Evolutionary conservation across 2,797 vertebrate genomes (phyloP).

Genomic region (Basileuterus tristriatus): DNA sequence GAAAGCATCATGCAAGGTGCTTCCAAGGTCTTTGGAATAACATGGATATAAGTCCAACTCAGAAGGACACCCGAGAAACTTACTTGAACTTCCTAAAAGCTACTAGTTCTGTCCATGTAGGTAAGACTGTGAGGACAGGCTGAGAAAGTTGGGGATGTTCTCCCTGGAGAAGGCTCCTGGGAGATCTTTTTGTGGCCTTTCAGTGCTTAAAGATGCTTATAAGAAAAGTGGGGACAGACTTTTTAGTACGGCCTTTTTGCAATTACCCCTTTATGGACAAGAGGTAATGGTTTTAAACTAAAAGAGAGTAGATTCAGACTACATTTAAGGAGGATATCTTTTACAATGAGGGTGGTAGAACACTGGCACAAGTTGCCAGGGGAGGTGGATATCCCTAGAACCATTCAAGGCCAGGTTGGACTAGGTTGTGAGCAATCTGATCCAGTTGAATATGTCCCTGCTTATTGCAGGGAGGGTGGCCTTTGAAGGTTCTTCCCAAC

Average conservation of each 20-base stretch:
- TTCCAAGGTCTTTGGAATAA: not conserved
- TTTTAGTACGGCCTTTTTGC: not conserved
- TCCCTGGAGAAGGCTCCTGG: not conserved
- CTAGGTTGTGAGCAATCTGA: not conserved
- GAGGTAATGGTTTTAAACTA: not conserved
- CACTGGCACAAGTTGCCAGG: not conserved
- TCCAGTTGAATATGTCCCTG: not conserved
- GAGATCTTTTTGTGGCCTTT: not conserved
- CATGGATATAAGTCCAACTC: not conserved
- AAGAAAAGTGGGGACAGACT: not conserved
- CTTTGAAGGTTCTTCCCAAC: not conserved
- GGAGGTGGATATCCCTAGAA: not conserved
- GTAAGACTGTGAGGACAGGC: not conserved
- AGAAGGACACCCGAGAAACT: not conserved
- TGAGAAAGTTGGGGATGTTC: not conserved
- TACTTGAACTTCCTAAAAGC: not conserved
- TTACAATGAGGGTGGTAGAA: not conserved
- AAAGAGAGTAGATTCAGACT: not conserved
- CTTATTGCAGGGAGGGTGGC: not conserved
- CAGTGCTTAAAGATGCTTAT: not conserved
- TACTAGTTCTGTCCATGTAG: not conserved
- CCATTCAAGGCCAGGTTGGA: not conserved
- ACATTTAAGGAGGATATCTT: not conserved
- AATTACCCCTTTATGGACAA: not conserved
- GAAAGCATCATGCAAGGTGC: not conserved